Percentiles rank a stretch among this genome's conserved stretches.
Conservation (phyloP, 2,113 vertebrate genomes). For the Scopus umbretta region DNA sequence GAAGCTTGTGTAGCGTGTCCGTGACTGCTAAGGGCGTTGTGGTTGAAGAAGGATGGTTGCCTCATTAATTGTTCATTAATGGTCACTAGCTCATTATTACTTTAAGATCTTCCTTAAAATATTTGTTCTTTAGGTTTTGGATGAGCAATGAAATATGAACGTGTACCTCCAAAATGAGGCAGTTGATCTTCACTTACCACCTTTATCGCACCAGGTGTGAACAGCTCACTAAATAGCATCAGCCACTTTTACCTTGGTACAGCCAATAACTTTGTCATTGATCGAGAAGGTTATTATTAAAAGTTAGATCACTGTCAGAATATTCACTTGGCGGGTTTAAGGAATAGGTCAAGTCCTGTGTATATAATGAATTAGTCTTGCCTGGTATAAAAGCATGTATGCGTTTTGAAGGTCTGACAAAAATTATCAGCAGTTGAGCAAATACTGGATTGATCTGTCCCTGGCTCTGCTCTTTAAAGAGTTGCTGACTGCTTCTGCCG, state of each 20-base stretch:
- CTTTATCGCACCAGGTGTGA: not conserved
- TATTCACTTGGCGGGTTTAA: not conserved
- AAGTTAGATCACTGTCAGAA: not conserved
- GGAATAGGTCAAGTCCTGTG: not conserved
- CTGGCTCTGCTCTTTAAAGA: not conserved
- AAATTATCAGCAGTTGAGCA: not conserved
- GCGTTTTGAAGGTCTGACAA: not conserved
- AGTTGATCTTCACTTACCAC: not conserved
- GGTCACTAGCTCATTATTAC: not conserved
- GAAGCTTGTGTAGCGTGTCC: not conserved
- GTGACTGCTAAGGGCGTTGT: not conserved
- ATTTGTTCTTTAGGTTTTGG: not conserved
- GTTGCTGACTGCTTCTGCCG: not conserved
- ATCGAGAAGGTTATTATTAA: not conserved
- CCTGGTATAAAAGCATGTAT: not conserved
- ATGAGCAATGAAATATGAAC: not conserved
- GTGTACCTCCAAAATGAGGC: not conserved
- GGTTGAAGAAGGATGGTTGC: not conserved
- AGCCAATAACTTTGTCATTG: not conserved
- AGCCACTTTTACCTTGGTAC: not conserved
- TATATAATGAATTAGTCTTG: not conserved
- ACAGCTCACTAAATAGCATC: not conserved
- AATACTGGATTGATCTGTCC: not conserved
- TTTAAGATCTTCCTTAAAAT: not conserved
- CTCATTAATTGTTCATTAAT: constrained; percentile 25